Percentiles rank a stretch among this genome's conserved stretches.
phyloP scores from a whole-genome alignment of 2,797 vertebrate genomes.

The Chrosomus eos region DNA sequence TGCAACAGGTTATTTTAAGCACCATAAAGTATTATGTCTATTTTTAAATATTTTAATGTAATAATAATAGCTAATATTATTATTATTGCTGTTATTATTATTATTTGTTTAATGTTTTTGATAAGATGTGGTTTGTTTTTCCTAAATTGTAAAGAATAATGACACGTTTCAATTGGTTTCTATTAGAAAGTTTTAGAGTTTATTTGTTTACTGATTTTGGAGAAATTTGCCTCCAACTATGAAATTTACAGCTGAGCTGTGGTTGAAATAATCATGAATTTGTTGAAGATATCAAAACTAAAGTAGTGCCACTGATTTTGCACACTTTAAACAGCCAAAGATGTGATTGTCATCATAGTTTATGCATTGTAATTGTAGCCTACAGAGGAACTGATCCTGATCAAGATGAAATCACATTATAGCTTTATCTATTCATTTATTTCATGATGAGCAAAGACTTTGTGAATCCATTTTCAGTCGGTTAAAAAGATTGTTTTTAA shows the following conservation, averaged over 20 bases:
- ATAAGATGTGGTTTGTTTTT: not conserved
- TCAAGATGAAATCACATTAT: not conserved
- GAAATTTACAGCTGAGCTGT: not conserved
- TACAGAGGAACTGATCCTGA: not conserved
- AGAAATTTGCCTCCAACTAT: not conserved
- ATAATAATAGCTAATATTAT: not conserved
- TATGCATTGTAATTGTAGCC: not conserved
- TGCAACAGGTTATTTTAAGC: slow-evolving; percentile 26
- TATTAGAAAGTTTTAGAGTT: not conserved
- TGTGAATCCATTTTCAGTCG: not conserved
- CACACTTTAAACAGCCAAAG: not conserved
- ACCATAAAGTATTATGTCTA: not conserved
- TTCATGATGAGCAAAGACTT: not conserved
- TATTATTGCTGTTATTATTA: not conserved
- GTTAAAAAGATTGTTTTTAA: not conserved
- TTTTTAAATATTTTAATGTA: not conserved
- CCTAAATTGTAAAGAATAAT: not conserved
- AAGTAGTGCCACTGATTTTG: not conserved
- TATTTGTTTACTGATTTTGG: not conserved
- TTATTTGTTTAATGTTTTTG: not conserved
- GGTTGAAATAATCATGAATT: not conserved
- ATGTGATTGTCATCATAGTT: not conserved
- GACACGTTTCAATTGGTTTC: not conserved
- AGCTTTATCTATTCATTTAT: not conserved
- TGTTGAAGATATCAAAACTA: not conserved